Conservation (phyloP, 30 jellyfish, hydroid and myxozoan species). For the Hydractinia symbiolongicarpus region DNA sequence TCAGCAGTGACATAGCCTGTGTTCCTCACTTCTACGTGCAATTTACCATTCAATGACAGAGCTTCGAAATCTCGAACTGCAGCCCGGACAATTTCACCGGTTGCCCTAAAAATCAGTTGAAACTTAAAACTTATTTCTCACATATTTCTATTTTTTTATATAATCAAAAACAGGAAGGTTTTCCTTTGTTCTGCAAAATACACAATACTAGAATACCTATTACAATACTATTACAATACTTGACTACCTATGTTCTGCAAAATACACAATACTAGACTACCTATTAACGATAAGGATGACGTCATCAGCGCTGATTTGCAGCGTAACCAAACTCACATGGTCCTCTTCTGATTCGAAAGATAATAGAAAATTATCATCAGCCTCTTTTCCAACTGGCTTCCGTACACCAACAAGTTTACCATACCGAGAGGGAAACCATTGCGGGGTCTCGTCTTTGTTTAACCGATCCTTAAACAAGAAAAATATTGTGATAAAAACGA, state of each 20-base stretch:
- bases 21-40: conserved; percentile 40
- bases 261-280: conserved; percentile 2
- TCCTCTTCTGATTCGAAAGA: conserved; percentile 45
- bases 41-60: conserved; percentile 34
- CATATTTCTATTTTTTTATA: neutral
- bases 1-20: conserved; percentile 59
- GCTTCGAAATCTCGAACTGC: conserved; percentile 48
- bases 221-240: neutral
- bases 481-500: conserved; percentile 1
- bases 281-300: conserved; percentile 42
- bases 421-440: conserved; percentile 35
- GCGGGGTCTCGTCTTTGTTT: conserved; percentile 28
- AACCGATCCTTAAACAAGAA: conserved; percentile 29
- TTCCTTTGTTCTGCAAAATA: neutral
- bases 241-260: neutral
- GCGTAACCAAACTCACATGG: conserved; percentile 37
- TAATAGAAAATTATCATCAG: conserved; percentile 14
- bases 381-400: neutral
- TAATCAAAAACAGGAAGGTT: neutral
- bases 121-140: neutral
- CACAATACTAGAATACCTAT: conserved; percentile 31
- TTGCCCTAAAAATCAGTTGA: conserved; percentile 35
- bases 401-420: conserved; percentile 57
- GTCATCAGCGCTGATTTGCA: conserved; percentile 69
- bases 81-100: conserved; percentile 64